Conservation (phyloP, 2,888 invertebrate genomes). For the Tortricodes alternella region DNA sequence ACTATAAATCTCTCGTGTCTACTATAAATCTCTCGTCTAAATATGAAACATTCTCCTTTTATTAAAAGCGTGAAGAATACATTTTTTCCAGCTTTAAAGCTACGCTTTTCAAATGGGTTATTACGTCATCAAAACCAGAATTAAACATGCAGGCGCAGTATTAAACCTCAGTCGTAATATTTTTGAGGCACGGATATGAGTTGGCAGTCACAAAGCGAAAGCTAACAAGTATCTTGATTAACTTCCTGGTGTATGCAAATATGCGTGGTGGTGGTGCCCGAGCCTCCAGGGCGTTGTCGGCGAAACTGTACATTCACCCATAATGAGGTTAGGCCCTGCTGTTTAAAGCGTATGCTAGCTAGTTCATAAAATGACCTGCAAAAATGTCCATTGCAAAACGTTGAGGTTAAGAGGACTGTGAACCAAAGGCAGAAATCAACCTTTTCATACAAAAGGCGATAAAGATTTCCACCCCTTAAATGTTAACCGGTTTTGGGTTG, state of each 20-base stretch:
- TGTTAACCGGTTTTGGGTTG: no score
- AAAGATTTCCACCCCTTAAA: no score
- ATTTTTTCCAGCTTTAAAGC: background rate
- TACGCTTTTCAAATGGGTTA: slow-evolving; percentile 5
- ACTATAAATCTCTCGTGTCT: background rate
- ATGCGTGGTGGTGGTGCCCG: slow-evolving; percentile 43
- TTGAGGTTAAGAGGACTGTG: no score
- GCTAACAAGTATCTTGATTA: slow-evolving; percentile 53
- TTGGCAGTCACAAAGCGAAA: slow-evolving; percentile 32
- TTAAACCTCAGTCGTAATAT: slow-evolving; percentile 17
- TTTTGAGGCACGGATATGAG: slow-evolving; percentile 22
- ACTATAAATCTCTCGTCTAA: background rate
- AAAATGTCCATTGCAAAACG: background rate
- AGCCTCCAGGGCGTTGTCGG: slow-evolving; percentile 56
- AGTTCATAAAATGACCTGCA: no score
- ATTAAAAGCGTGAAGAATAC: background rate
- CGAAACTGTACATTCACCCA: slow-evolving; percentile 59
- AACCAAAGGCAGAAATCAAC: no score
- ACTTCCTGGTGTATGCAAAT: slow-evolving; percentile 60
- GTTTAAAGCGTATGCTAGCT: slow-evolving; percentile 26
- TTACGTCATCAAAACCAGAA: slow-evolving; percentile 7
- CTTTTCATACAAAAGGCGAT: no score
- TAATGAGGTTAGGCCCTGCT: slow-evolving; percentile 49
- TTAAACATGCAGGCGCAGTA: slow-evolving; percentile 19
- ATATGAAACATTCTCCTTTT: background rate